phyloP scores from a whole-genome alignment of 2,113 vertebrate species.

The Phrynosoma blainvillii region DNA sequence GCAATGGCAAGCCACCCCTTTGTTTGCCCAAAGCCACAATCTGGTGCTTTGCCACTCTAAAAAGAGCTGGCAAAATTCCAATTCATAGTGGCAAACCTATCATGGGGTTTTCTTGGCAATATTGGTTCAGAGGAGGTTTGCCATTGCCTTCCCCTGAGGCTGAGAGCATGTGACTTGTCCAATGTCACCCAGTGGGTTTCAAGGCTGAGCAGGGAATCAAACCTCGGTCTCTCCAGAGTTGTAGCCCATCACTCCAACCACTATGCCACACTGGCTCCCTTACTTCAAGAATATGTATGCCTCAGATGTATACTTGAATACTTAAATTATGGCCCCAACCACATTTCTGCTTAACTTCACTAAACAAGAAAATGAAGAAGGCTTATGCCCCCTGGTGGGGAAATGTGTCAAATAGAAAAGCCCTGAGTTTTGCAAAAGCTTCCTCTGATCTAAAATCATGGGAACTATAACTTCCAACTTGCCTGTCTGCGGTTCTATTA shows the following conservation, averaged over 20 bases:
- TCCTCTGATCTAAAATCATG: background rate
- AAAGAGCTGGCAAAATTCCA: too few species aligned
- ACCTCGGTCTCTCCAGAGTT: background rate
- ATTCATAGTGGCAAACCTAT: too few species aligned
- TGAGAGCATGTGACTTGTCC: too few species aligned
- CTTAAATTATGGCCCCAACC: background rate
- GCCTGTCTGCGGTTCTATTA: too few species aligned
- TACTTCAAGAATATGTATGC: background rate
- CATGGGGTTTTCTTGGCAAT: too few species aligned
- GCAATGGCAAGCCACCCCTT: too few species aligned
- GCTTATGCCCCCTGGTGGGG: background rate
- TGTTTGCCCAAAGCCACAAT: too few species aligned
- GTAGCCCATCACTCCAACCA: background rate
- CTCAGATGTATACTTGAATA: background rate
- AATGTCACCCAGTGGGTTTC: background rate
- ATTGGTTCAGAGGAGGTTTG: too few species aligned
- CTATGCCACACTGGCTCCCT: background rate
- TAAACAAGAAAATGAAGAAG: background rate
- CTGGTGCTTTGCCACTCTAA: too few species aligned
- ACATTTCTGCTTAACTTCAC: background rate
- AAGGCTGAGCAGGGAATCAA: background rate
- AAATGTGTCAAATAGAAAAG: background rate
- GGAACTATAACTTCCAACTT: too few species aligned
- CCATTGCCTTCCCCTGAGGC: too few species aligned
- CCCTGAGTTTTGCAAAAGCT: background rate